Percentiles rank a stretch among this genome's conserved stretches.
Evolutionary conservation across 1,140 invertebrate species (phyloP).

Genomic region (Hyposmocoma kahamanoa): DNA sequence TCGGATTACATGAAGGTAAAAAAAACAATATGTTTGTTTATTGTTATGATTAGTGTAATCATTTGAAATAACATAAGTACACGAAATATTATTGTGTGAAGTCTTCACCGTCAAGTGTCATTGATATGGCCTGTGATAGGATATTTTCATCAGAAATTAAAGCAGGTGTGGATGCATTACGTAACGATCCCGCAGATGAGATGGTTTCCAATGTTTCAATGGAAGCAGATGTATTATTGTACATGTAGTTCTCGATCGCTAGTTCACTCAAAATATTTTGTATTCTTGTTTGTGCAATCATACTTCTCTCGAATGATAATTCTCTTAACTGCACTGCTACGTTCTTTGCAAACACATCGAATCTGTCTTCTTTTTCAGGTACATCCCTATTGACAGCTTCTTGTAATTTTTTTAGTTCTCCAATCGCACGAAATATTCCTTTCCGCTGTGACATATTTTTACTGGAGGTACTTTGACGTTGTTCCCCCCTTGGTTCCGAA

Average conservation of each 20-base stretch:
- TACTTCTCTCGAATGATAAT: neutral
- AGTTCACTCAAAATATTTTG: neutral
- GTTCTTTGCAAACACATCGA: neutral
- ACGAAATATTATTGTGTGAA: constrained; percentile 8
- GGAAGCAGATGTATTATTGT: neutral
- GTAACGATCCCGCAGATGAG: constrained; percentile 5
- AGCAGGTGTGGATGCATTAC: constrained; percentile 1
- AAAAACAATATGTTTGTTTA: neutral
- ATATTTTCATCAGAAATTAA: constrained; percentile 8
- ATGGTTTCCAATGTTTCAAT: constrained; percentile 8
- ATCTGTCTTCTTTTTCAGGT: neutral
- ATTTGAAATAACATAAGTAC: constrained; percentile 7
- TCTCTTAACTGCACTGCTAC: neutral
- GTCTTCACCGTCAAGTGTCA: constrained; percentile 10
- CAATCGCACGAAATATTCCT: neutral
- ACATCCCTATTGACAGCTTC: neutral
- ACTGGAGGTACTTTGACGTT: neutral
- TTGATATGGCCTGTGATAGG: constrained; percentile 8
- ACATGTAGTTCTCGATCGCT: neutral
- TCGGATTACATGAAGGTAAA: neutral
- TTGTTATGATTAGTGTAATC: neutral
- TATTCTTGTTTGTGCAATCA: neutral
- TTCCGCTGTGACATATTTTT: neutral
- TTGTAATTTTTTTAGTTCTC: neutral
- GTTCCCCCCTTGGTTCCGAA: neutral